Conservation (phyloP, 2,888 invertebrate genomes). For the Tolmerus cingulatus region DNA sequence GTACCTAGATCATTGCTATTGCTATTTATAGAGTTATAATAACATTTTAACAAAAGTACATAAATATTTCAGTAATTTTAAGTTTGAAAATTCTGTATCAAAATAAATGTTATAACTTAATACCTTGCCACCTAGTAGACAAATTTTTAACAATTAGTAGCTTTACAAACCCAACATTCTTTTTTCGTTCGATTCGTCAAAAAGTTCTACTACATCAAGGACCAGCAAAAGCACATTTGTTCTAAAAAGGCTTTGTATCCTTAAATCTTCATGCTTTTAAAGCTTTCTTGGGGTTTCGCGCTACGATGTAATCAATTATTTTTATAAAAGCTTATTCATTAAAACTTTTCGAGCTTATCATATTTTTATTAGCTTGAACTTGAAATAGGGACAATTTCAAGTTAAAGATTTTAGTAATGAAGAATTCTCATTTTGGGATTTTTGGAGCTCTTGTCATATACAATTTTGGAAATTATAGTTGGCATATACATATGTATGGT, state of each 20-base stretch:
- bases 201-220: not conserved
- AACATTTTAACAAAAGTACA: too few relatives aligned
- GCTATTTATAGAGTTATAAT: too few relatives aligned
- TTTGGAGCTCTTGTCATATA: not conserved
- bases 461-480: not conserved
- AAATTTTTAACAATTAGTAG: not conserved
- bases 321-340: not conserved
- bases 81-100: too few relatives aligned
- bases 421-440: not conserved
- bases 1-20: too few relatives aligned
- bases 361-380: not conserved
- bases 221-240: not conserved
- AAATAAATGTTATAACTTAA: too few relatives aligned
- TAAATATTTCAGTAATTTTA: too few relatives aligned
- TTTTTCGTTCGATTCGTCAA: not conserved
- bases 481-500: not conserved
- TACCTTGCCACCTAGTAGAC: not conserved
- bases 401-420: not conserved
- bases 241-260: not conserved
- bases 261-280: not conserved
- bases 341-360: not conserved
- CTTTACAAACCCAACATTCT: not conserved
- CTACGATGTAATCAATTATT: not conserved
- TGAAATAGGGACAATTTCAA: too few relatives aligned
- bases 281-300: not conserved